These are phyloP conservation scores for Acrobasis consociella DNA, from an alignment of 2,888 invertebrate species.

Conservation along the genomic window DNA sequence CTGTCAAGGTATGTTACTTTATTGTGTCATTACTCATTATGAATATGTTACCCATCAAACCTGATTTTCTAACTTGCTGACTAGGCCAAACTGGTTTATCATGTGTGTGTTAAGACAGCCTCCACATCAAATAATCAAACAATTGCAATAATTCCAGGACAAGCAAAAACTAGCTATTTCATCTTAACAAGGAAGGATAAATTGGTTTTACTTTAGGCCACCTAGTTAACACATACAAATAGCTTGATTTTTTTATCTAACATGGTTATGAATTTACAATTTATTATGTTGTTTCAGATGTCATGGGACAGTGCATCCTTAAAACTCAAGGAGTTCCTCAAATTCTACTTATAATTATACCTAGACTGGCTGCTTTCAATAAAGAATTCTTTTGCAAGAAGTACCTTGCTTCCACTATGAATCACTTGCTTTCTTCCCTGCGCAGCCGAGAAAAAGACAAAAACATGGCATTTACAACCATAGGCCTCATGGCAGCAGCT, in stretches of 20 bases:
- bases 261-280: background rate
- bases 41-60: too few relatives aligned
- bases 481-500: constrained; percentile 95
- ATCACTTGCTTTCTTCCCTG: constrained; percentile 89
- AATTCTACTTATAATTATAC: constrained; percentile 92
- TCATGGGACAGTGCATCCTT: constrained; percentile 89
- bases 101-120: too few relatives aligned
- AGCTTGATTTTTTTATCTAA: too few relatives aligned
- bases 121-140: too few relatives aligned
- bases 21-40: too few relatives aligned
- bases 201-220: too few relatives aligned
- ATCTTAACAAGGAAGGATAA: too few relatives aligned
- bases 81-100: too few relatives aligned
- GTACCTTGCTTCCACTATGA: constrained; percentile 89
- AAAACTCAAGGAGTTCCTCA: constrained; percentile 93
- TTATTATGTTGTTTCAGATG: constrained; percentile 74
- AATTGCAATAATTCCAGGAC: too few relatives aligned
- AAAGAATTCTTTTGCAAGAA: constrained; percentile 89
- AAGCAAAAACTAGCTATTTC: too few relatives aligned
- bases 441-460: constrained; percentile 93
- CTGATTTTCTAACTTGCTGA: too few relatives aligned
- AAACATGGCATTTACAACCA: constrained; percentile 93
- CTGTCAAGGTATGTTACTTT: constrained; percentile 78
- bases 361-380: constrained; percentile 96
- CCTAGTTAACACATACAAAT: too few relatives aligned